Evolutionary conservation across 2,888 invertebrate genomes (phyloP), one percentile per base, ranked within the genome.

Genomic region (Eristalis arbustorum): DNA sequence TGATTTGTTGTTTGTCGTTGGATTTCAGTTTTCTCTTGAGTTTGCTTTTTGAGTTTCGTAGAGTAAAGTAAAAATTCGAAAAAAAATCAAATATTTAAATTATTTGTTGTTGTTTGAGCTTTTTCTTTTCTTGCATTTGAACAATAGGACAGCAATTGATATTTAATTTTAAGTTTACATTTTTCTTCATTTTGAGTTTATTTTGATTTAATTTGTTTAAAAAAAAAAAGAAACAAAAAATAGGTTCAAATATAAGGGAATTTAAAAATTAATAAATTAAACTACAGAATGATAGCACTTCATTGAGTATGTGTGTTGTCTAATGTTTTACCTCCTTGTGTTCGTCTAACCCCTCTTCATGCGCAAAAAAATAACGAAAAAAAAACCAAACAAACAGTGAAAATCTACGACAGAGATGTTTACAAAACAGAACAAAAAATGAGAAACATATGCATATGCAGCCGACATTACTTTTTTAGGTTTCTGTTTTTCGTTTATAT

Each of bases 291-390:
- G 93, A 92, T 92, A 92, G 92, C 91, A 92, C 92, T 92, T 92
- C 92, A 92, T 93, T 92, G 92, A 93, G 92, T 92, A 92, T 97
- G 97, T 97, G 96, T 96, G 96, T 96, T 96, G 96, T 96, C 96
- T 96, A 96, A 96, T 96, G 96, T 96, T 95, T 94, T 95, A 94
- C 95, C 96, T 96, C 96, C 94, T 96, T 96, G 96, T 97, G 96
- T 97, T 96, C 96, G 96, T 96, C 96, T 95, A 93, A 95, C 95
- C 95, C 94, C 91, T 93, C 88, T 91, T 91, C 92, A 93, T 90
- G 83, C 85, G 89, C 88, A 88, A 88, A 88, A 84, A 79, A 87
- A 81, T 28, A 88, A 22, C n/a, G 18, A 66, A 84, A 89, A 88
- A 89, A 90, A 89, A 88, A 88, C 84, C 84, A 87, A 89, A 81